Evolutionary conservation across 2,888 invertebrate genomes (phyloP), one percentile per base, ranked within the genome.

Genomic region (Brachyptera putata): DNA sequence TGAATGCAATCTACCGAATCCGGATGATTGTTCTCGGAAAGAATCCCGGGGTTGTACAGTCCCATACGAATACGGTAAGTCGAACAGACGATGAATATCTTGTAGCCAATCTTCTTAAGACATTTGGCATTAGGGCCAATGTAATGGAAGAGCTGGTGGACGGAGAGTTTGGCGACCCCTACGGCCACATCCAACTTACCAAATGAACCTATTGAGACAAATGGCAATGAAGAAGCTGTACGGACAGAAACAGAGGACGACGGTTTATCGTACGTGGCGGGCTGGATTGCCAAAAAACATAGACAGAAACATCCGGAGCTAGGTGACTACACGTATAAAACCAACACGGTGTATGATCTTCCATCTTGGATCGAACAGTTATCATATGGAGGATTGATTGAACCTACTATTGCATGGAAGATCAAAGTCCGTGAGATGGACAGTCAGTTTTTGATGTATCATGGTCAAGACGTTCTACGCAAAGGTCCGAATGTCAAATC

Each of bases 11-110:
- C 2, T 63, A 66, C 30, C 36, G 67, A 18, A 24, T 66, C 3
- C 53, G 64, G 13, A 64, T 65, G 61, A 66, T 68, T 16, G 63
- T 66, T 37, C 60, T 68, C 9, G 67, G 67, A 4, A 67, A 67
- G 49, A 66, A 65, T 58, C 61, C 65, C 9, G 61, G 64, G 5
- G 16, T 56, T 3, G 16, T 60, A 13, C 60, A 60, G 24, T 13
- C 1, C 1, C 62, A 66, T 56, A 26, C 30, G 11, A 59, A 60
- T 16, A 56, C 43, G 13, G 46, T 16, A 2, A 24, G 36, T 57
- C 46, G 34, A 46, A 9, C n/a, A 9, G 43, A 43, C 46, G 61
- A 65, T 24, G 60, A 63, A 49, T 65, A 60, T 43, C 14, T 65
- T 34, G 14, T 61, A 41, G 56, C 57, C 16, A 60, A 36, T 22